Evolutionary conservation across 1,140 invertebrate species (phyloP).

Genomic region (Asobara japonica): DNA sequence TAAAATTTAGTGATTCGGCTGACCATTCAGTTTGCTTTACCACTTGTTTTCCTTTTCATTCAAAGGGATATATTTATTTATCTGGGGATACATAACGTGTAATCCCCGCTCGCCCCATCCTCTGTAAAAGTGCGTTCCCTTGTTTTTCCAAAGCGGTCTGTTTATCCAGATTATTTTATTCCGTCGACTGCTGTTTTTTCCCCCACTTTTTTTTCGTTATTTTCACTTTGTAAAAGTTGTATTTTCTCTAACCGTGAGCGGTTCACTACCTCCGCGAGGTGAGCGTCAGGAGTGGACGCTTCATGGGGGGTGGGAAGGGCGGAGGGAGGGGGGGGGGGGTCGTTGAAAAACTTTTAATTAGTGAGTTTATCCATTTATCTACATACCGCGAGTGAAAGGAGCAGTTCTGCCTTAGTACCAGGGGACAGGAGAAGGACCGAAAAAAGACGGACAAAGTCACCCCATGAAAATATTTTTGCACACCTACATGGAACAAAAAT

Average conservation of each 20-base stretch:
- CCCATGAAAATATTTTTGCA: background rate
- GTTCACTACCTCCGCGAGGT: background rate
- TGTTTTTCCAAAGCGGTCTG: background rate
- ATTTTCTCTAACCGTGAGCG: background rate
- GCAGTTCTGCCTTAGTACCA: slow-evolving; percentile 26
- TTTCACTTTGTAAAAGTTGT: background rate
- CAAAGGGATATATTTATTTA: background rate
- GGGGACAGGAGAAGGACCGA: slow-evolving; percentile 15
- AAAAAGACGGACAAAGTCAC: background rate
- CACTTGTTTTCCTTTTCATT: background rate
- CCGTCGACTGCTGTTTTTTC: background rate
- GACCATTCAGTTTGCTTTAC: background rate
- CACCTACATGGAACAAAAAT: background rate
- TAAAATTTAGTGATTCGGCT: too few species aligned
- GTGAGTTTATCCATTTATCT: slow-evolving; percentile 58
- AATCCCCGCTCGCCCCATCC: background rate
- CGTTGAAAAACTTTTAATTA: slow-evolving; percentile 57
- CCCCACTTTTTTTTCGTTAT: too few species aligned
- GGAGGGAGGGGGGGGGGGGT: background rate
- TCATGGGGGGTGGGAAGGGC: background rate
- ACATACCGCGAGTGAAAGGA: slow-evolving; percentile 44
- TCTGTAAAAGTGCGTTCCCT: slow-evolving; percentile 22
- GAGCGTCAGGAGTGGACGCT: background rate
- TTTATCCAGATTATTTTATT: background rate
- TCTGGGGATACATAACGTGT: background rate